These are phyloP conservation scores for Hoplodrina ambigua DNA, from an alignment of 2,888 invertebrate genomes.

Conservation along the genomic window DNA sequence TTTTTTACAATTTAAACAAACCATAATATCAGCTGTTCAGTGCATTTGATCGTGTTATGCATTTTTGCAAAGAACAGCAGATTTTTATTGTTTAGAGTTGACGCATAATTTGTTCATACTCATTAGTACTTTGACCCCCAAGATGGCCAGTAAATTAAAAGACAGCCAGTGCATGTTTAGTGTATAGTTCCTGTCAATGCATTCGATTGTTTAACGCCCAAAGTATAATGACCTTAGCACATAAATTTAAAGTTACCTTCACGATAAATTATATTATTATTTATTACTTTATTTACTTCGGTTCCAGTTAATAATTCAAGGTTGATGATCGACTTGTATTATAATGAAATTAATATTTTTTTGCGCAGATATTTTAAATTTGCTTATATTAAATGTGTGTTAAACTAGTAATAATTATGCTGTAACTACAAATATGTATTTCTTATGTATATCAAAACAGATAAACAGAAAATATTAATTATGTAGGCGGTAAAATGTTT, in stretches of 20 bases:
- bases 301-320: conserved; percentile 17
- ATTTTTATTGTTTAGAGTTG: too few species aligned
- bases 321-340: conserved; percentile 5
- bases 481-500: not conserved
- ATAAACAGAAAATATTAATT: not conserved
- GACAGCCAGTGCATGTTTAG: not conserved
- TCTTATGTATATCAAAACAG: not conserved
- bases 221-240: conserved; percentile 3
- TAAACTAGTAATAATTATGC: not conserved
- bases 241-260: conserved; percentile 35
- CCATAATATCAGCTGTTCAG: too few species aligned
- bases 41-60: too few species aligned
- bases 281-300: conserved; percentile 15
- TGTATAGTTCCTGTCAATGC: conserved; percentile 1
- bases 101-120: too few species aligned
- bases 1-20: too few species aligned
- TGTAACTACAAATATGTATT: too few species aligned
- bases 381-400: not conserved
- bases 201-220: conserved; percentile 9
- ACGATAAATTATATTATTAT: conserved; percentile 26
- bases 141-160: too few species aligned
- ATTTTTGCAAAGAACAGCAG: too few species aligned
- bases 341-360: not conserved
- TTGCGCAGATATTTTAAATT: not conserved
- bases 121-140: too few species aligned